These are phyloP conservation scores for Eupithecia dodoneata DNA, from an alignment of 2,888 invertebrate species.

Conservation along the genomic window DNA sequence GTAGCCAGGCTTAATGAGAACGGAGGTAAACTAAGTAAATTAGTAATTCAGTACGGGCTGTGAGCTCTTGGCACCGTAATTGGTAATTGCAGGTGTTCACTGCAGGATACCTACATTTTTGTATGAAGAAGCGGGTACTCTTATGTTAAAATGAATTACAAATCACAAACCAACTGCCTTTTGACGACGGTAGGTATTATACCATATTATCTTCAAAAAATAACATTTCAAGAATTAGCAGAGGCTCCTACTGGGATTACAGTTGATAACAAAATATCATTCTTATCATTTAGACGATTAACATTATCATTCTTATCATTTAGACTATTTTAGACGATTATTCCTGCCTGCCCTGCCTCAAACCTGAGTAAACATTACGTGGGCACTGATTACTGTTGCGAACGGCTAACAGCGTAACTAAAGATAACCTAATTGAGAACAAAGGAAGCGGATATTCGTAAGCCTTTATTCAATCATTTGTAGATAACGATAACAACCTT, in stretches of 20 bases:
- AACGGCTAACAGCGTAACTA: neutral
- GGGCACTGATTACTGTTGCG: slow-evolving; percentile 10
- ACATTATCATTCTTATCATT: slow-evolving; percentile 2
- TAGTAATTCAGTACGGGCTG: slow-evolving; percentile 39
- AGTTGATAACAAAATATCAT: slow-evolving; percentile 2
- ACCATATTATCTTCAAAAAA: neutral
- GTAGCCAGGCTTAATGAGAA: slow-evolving; percentile 32
- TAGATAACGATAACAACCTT: neutral
- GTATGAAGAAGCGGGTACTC: neutral
- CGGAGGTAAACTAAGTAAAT: slow-evolving; percentile 37
- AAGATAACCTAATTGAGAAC: slow-evolving; percentile 2
- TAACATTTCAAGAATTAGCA: neutral
- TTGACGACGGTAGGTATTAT: neutral
- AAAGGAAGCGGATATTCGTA: slow-evolving; percentile 5
- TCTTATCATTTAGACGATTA: neutral
- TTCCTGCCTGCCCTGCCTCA: neutral
- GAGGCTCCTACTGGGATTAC: slow-evolving; percentile 3
- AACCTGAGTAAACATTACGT: slow-evolving; percentile 7
- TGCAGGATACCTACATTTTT: slow-evolving; percentile 31
- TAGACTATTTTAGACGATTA: slow-evolving; percentile 9
- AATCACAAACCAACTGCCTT: neutral
- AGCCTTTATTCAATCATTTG: neutral
- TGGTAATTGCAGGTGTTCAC: slow-evolving; percentile 39
- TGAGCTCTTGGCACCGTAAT: slow-evolving; percentile 39
- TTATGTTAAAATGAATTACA: neutral